Percentiles rank a stretch among this genome's conserved stretches.
Conservation (phyloP, 2,113 vertebrate species). For the Eolophus roseicapilla region DNA sequence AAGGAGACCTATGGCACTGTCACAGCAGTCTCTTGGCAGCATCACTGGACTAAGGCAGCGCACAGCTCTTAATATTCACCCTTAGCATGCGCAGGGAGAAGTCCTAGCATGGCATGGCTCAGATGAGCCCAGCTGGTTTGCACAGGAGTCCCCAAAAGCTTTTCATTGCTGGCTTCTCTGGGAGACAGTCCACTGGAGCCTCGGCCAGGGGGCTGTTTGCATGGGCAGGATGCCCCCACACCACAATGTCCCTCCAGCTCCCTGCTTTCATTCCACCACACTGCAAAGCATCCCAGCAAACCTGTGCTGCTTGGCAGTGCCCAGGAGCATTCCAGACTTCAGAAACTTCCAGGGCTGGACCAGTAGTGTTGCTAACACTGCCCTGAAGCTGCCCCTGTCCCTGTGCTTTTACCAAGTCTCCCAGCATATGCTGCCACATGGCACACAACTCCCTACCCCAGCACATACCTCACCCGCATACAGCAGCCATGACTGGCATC, state of each 20-base stretch:
- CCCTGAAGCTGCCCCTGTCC: not conserved
- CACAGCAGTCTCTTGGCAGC: not conserved
- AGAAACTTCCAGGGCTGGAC: not conserved
- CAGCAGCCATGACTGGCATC: not conserved
- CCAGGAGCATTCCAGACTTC: not conserved
- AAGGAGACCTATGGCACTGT: not conserved
- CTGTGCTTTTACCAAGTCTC: rapidly evolving
- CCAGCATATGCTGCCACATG: rapidly evolving
- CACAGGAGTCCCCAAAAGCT: not conserved
- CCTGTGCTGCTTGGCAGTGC: not conserved
- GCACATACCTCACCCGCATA: not conserved
- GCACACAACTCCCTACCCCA: not conserved
- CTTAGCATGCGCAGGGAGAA: not conserved
- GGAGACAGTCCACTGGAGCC: not conserved
- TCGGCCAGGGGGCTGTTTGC: not conserved
- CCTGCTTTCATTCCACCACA: not conserved
- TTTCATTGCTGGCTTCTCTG: not conserved
- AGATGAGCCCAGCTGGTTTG: not conserved
- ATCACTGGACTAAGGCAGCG: not conserved
- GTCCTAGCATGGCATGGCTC: not conserved
- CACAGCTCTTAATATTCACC: not conserved
- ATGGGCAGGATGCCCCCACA: not conserved
- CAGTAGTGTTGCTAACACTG: not conserved
- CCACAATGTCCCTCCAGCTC: not conserved
- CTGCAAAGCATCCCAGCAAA: not conserved